phyloP scores from a whole-genome alignment of 2,797 vertebrate genomes.

The Hybognathus amarus region DNA sequence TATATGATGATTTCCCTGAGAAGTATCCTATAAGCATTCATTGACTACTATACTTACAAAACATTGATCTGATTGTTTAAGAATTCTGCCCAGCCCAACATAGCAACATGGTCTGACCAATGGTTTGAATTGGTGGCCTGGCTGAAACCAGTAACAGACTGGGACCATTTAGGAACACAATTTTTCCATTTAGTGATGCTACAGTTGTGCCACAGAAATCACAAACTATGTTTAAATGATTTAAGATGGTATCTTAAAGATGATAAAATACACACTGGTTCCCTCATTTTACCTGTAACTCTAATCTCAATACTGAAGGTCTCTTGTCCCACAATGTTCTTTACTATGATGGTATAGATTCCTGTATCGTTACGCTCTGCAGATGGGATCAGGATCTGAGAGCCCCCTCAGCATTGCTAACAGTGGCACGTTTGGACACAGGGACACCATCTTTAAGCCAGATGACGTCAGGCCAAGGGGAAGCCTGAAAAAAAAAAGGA shows the following conservation, averaged over 20 bases:
- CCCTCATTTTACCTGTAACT: constrained; percentile 82
- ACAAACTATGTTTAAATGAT: neutral
- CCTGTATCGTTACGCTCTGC: constrained; percentile 82
- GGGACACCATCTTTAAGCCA: constrained; percentile 88
- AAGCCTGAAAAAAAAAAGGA: constrained; percentile 74
- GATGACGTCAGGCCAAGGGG: constrained; percentile 82
- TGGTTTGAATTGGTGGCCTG: too few relatives aligned
- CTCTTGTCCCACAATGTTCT: constrained; percentile 79
- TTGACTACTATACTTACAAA: neutral
- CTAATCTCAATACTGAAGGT: constrained; percentile 82
- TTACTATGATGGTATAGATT: constrained; percentile 82
- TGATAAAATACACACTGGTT: neutral
- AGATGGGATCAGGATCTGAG: constrained; percentile 84
- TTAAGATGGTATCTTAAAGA: neutral
- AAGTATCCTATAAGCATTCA: neutral
- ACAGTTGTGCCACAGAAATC: neutral
- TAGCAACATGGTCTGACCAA: neutral
- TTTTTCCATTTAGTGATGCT: neutral
- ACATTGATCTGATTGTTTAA: neutral
- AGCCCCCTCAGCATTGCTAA: constrained; percentile 77
- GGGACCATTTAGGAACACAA: neutral
- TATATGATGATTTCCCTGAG: neutral
- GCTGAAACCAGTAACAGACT: neutral
- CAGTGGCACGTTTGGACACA: constrained; percentile 76
- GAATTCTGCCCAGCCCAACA: neutral